Evolutionary conservation across 1,140 invertebrate species (phyloP), one percentile per base, ranked within the genome.

Genomic region (Diploscapter pachys): DNA sequence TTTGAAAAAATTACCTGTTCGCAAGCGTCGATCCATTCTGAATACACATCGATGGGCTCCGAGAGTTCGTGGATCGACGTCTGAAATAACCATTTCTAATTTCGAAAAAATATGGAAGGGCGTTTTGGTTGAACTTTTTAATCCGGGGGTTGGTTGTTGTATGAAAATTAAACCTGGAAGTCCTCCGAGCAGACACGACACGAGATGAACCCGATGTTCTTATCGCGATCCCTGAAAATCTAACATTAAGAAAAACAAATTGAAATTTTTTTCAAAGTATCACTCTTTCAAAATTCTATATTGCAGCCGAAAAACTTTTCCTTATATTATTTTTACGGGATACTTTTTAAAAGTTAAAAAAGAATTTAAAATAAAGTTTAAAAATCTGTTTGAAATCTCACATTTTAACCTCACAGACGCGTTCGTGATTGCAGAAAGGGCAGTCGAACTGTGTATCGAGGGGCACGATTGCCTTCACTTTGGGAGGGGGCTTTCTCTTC

Each of bases 381-480:
- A 53, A 67, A 67, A 67, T 3, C 0, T n/a, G 13, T 3, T 4
- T 61, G 3, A 65, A 31, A 71, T 89, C 91, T 90, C 90, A 97
- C 96, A 99, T 94, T 91, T 98, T 98, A 59, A 99, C 96, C 89
- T 99, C 96, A 88, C 97, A 99, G 2, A 95, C 96, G 82, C 94
- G 95, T 87, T 99, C 96, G 85, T 99, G 96, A 88, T 99, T 99
- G 87, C 97, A 99, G 89, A 99, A 99, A 4, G 96, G 97, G 85
- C 97, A 99, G 86, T 98, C 98, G 86, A 99, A 99, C 83, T 95
- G 92, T 65, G 92, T 92, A 84, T 98, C 96, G 52, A 99, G 87
- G 2, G 96, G 93, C 85, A 95, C 91, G 80, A 98, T 94, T 4
- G 92, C 91, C 88, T 97, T 98, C 79, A 92, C 89, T 86, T 96